Percentiles rank a stretch among this genome's conserved stretches.
Evolutionary conservation across 2,797 vertebrate genomes (phyloP).

Genomic region (Okamejei kenojei): DNA sequence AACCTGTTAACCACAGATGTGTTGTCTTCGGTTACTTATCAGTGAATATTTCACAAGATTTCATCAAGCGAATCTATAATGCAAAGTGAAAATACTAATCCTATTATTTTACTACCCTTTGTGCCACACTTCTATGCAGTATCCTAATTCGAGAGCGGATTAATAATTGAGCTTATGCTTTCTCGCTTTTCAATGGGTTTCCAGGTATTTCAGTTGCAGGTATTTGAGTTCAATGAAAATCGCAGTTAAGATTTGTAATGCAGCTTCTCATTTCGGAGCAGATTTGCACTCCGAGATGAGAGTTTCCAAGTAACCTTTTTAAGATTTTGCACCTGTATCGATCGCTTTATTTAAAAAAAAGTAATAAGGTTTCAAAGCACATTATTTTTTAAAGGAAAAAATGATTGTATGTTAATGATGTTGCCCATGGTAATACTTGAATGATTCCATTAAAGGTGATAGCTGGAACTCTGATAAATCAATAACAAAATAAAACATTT

Average conservation of each 20-base stretch:
- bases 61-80: slow-evolving; percentile 23
- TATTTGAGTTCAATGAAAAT: slow-evolving; percentile 26
- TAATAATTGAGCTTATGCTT: slow-evolving; percentile 31
- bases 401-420: slow-evolving; percentile 14
- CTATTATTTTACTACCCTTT: slow-evolving; percentile 33
- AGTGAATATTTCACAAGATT: slow-evolving; percentile 15
- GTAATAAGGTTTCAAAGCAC: slow-evolving; percentile 30
- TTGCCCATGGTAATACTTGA: slow-evolving; percentile 22
- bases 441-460: slow-evolving; percentile 10
- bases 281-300: slow-evolving; percentile 2
- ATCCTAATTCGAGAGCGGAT: slow-evolving; percentile 15
- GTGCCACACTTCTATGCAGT: slow-evolving; percentile 10
- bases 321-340: slow-evolving; percentile 35
- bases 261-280: slow-evolving; percentile 2
- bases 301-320: slow-evolving; percentile 14
- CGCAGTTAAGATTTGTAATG: not conserved
- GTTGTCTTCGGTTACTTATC: slow-evolving; percentile 2
- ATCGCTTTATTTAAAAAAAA: slow-evolving; percentile 4
- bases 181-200: slow-evolving; percentile 29
- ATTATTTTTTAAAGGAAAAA: slow-evolving; percentile 16
- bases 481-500: not conserved
- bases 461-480: slow-evolving; percentile 29
- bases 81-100: slow-evolving; percentile 28
- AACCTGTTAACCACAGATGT: not conserved
- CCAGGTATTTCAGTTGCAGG: slow-evolving; percentile 18